Evolutionary conservation across 2,113 vertebrate species (phyloP).

Genomic region (Vulpes ferrilata): DNA sequence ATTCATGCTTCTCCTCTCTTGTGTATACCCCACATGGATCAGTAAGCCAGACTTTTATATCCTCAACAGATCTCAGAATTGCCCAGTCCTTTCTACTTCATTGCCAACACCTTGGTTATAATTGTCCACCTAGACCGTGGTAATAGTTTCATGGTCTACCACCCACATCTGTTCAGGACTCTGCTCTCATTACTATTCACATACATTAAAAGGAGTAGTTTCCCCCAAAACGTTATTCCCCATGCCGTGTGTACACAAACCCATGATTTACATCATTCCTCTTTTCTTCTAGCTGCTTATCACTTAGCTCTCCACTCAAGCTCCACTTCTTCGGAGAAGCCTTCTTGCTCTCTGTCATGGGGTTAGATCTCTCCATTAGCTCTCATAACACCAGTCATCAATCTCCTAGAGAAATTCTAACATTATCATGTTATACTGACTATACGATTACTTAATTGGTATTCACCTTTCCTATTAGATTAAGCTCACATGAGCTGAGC

Average conservation of each 20-base stretch:
- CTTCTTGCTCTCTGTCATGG: not conserved
- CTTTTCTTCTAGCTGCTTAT: not conserved
- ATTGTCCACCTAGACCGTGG: not conserved
- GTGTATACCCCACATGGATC: not conserved
- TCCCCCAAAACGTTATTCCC: not conserved
- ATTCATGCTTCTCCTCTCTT: not conserved
- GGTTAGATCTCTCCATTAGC: not conserved
- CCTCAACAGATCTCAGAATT: not conserved
- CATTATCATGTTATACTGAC: not conserved
- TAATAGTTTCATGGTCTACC: not conserved
- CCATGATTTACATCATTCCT: not conserved
- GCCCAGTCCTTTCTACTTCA: not conserved
- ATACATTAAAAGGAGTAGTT: not conserved
- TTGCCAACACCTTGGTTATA: not conserved
- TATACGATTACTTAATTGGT: not conserved
- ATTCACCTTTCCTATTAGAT: not conserved
- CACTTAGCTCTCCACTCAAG: not conserved
- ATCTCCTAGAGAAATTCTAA: not conserved
- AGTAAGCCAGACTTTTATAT: not conserved
- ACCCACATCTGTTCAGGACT: not conserved
- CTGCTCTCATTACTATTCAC: not conserved
- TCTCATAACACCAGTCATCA: not conserved
- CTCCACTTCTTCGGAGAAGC: not conserved
- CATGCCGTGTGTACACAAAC: not conserved
- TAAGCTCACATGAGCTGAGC: not conserved